Conservation (phyloP, 2,888 invertebrate genomes). For the Heliconius aoede region DNA sequence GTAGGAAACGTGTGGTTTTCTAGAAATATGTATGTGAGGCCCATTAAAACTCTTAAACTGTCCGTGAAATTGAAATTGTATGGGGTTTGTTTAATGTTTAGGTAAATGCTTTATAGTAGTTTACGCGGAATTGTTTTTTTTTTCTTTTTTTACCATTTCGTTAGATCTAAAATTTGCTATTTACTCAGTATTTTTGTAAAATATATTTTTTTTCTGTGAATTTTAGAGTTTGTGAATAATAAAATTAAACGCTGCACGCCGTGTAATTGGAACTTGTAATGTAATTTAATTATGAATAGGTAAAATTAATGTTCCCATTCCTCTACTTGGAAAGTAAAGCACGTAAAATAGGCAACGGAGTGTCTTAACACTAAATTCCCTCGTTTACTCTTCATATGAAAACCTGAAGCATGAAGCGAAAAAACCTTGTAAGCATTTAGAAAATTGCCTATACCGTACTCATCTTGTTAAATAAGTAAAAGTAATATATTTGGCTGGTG, state of each 20-base stretch:
- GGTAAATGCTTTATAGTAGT: neutral
- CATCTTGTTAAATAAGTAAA: slow-evolving; percentile 21
- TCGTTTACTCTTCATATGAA: too few relatives aligned
- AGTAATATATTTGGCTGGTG: slow-evolving; percentile 38
- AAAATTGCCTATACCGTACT: slow-evolving; percentile 12
- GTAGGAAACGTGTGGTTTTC: slow-evolving; percentile 48
- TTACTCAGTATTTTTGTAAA: neutral
- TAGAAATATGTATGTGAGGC: slow-evolving; percentile 24
- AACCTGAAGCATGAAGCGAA: neutral
- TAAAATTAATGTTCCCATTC: too few relatives aligned
- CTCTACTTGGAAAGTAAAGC: too few relatives aligned
- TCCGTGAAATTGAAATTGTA: slow-evolving; percentile 16
- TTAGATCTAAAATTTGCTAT: neutral
- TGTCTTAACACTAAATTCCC: neutral
- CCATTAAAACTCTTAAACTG: slow-evolving; percentile 3
- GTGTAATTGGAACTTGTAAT: too few relatives aligned
- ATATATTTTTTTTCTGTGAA: neutral
- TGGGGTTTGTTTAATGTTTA: neutral
- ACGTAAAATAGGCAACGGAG: neutral
- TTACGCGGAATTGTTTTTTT: neutral
- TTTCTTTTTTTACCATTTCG: neutral
- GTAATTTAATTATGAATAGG: too few relatives aligned
- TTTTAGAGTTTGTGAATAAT: neutral
- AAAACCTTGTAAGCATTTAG: neutral
- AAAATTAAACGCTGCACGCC: neutral